Percentiles rank a stretch among this genome's conserved stretches.
These are phyloP conservation scores for Sinhomidia bicolor DNA, from an alignment of 2,888 invertebrate species.

Conservation along the genomic window DNA sequence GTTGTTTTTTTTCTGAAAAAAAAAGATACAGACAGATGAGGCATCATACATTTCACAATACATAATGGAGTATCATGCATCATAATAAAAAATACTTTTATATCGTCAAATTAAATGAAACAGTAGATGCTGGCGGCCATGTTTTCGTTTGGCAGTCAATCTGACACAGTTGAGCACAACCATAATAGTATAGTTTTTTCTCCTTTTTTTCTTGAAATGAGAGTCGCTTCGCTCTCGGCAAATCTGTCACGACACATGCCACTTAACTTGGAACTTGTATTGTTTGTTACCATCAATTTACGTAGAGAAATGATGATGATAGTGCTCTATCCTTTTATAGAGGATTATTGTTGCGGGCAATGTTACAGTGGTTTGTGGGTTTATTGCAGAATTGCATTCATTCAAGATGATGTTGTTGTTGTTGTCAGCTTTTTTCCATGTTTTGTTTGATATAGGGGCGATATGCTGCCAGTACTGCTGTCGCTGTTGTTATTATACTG, in stretches of 20 bases:
- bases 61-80: background rate
- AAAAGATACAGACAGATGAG: background rate
- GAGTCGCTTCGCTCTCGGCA: slow-evolving; percentile 1
- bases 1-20: background rate
- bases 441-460: background rate
- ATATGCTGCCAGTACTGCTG: background rate
- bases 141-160: background rate
- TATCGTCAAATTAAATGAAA: slow-evolving; percentile 4
- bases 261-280: background rate
- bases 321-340: background rate
- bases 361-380: background rate
- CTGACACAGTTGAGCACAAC: background rate
- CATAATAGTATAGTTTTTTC: background rate
- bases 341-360: background rate
- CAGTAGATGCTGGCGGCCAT: background rate
- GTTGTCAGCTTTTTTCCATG: background rate
- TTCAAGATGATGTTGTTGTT: too few species aligned
- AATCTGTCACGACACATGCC: slow-evolving; percentile 5
- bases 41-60: background rate
- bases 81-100: background rate
- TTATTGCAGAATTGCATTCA: background rate
- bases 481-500: too few species aligned
- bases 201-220: slow-evolving; percentile 11
- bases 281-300: background rate
- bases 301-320: background rate